Evolutionary conservation across 2,797 vertebrate species (phyloP), one percentile per base, ranked within the genome.

Genomic region (Betta splendens): DNA sequence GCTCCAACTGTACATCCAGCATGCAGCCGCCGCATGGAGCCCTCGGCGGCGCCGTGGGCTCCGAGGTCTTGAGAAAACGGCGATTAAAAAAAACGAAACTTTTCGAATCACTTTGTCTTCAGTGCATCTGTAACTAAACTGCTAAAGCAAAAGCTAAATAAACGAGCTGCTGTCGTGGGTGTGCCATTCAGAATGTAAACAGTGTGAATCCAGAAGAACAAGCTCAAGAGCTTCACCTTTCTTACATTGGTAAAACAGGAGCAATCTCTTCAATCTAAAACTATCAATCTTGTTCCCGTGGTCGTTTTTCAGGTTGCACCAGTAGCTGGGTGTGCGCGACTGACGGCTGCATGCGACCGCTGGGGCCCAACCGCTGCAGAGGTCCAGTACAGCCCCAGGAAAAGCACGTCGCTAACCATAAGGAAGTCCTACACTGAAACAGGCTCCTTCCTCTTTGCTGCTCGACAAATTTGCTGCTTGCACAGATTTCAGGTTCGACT

Each of bases 391-490:
- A 59, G 26, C 48, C 47, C 18, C n/a, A 49, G 75, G 59, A 72
- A 58, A 59, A 50, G 9, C 39, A 58, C 68, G 83, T 77, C 77
- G 57, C 29, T 73, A 79, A 79, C 47, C 43, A 61, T 37, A 52
- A 69, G 74, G 82, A 88, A 88, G 78, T 86, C 75, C 67, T 57
- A 59, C 55, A 80, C 54, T 59, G 81, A 85, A 86, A 85, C 66
- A 60, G 40, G 18, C 12, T 46, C 76, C 79, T 89, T 91, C 83
- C 85, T 80, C 83, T 85, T 87, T 87, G 48, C 61, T n/a, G n/a
- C n/a, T n/a, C n/a, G n/a, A 37, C 49, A 57, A n/a, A n/a, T n/a
- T n/a, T n/a, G 58, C 62, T 46, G 40, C 45, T 59, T 38, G 26
- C 28, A 63, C 7, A 51, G 32, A 59, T 60, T 9, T 38, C 2